Conservation (phyloP, 2,797 vertebrate genomes). For the Loris lydekkerianus region DNA sequence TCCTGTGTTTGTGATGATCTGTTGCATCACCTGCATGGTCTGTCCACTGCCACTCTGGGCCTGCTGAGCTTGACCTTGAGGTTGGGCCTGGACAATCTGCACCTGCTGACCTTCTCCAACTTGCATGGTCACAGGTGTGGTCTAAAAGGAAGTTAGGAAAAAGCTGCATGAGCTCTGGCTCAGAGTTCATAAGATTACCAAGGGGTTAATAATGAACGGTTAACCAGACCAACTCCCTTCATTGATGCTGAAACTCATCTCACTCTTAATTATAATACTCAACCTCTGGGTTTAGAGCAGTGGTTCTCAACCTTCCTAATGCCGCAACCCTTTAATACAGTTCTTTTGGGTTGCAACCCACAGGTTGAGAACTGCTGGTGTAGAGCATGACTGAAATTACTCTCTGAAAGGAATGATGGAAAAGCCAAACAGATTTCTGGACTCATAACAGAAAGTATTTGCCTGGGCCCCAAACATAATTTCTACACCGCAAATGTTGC, state of each 20-base stretch:
- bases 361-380: background rate
- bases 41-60: constrained; percentile 92
- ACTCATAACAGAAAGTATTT: background rate
- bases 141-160: constrained; percentile 88
- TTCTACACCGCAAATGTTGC: background rate
- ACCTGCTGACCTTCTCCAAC: constrained; percentile 98
- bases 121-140: constrained; percentile 97
- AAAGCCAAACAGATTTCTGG: constrained; percentile 39
- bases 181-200: background rate
- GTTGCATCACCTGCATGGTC: constrained; percentile 99
- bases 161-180: background rate
- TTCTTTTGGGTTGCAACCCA: too few relatives aligned
- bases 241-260: background rate
- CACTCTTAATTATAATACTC: background rate
- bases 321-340: too few relatives aligned
- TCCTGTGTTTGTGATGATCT: constrained; percentile 99
- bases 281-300: background rate
- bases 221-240: background rate
- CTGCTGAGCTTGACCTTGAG: constrained; percentile 96
- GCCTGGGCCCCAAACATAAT: constrained; percentile 5
- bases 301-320: too few relatives aligned
- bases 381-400: background rate
- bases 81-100: constrained; percentile 97
- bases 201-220: background rate
- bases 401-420: constrained; percentile 37